Percentiles rank a stretch among this genome's conserved stretches.
Evolutionary conservation across 1,140 invertebrate species (phyloP).

Genomic region (Cotesia chilonis): DNA sequence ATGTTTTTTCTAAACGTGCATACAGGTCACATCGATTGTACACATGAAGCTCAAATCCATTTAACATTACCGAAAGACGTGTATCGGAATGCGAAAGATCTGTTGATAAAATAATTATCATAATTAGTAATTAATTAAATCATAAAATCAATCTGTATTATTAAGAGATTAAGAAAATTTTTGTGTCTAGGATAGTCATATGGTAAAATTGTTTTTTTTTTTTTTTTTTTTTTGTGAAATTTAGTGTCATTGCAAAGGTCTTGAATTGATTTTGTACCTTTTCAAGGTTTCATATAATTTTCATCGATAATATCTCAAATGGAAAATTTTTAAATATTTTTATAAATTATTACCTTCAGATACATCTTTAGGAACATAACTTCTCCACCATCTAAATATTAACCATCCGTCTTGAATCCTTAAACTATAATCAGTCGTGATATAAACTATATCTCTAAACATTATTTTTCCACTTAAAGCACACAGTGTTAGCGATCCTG

Average conservation of each 20-base stretch:
- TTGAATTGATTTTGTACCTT: too few species aligned
- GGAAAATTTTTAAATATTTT: slow-evolving; percentile 20
- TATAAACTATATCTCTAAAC: slow-evolving; percentile 95
- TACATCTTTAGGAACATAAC: slow-evolving; percentile 93
- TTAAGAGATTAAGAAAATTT: too few species aligned
- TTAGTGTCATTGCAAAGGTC: too few species aligned
- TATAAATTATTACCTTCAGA: slow-evolving; percentile 78
- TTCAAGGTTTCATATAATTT: too few species aligned
- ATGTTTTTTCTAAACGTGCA: slow-evolving; percentile 86
- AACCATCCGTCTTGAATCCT: slow-evolving; percentile 96
- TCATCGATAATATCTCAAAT: too few species aligned
- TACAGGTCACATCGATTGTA: slow-evolving; percentile 94
- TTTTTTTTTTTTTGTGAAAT: too few species aligned
- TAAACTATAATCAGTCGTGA: slow-evolving; percentile 93
- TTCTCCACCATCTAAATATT: slow-evolving; percentile 96
- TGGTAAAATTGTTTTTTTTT: too few species aligned
- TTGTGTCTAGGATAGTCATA: too few species aligned
- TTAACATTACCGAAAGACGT: slow-evolving; percentile 90
- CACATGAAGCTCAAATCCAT: slow-evolving; percentile 95
- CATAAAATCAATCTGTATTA: slow-evolving; percentile 1
- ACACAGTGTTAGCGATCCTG: slow-evolving; percentile 93
- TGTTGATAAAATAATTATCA: slow-evolving; percentile 60
- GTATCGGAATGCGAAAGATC: slow-evolving; percentile 96
- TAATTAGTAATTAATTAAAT: slow-evolving; percentile 26
- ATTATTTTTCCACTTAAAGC: slow-evolving; percentile 97